A percentile compares a stretch with the other conserved stretches of the same genome.
phyloP scores from a whole-genome alignment of 1,140 invertebrate species.

The Bombus cullumanus region DNA sequence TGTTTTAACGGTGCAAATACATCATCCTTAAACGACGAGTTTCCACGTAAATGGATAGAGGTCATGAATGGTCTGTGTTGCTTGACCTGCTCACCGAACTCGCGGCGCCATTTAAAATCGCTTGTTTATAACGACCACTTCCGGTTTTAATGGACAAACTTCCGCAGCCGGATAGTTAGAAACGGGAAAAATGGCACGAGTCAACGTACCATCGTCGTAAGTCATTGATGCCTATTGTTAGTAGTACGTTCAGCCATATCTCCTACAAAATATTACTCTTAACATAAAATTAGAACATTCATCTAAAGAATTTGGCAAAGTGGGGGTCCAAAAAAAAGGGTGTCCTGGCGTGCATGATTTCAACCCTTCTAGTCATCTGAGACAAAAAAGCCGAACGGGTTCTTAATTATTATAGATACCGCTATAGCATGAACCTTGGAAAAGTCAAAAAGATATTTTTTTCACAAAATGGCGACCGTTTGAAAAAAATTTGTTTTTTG shows the following conservation, averaged over 20 bases:
- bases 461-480: no score
- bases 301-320: neutral
- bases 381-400: no score
- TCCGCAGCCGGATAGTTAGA: neutral
- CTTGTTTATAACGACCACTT: constrained; percentile 8
- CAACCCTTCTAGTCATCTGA: no score
- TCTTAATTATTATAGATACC: no score
- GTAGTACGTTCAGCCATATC: neutral
- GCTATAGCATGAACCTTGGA: no score
- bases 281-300: neutral
- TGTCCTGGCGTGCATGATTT: no score
- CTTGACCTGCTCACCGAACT: neutral
- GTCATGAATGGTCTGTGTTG: constrained; percentile 12
- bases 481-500: no score
- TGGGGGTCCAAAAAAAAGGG: no score
- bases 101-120: constrained; percentile 17
- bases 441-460: no score
- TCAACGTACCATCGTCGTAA: neutral
- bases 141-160: constrained; percentile 29
- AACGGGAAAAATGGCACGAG: neutral
- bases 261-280: neutral
- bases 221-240: neutral
- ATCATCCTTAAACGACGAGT: constrained; percentile 6
- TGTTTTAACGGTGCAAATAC: neutral
- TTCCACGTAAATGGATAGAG: constrained; percentile 1